Base-by-base conservation (phyloP, 2,113 vertebrate species). In the Aptenodytes forsteri region DNA sequence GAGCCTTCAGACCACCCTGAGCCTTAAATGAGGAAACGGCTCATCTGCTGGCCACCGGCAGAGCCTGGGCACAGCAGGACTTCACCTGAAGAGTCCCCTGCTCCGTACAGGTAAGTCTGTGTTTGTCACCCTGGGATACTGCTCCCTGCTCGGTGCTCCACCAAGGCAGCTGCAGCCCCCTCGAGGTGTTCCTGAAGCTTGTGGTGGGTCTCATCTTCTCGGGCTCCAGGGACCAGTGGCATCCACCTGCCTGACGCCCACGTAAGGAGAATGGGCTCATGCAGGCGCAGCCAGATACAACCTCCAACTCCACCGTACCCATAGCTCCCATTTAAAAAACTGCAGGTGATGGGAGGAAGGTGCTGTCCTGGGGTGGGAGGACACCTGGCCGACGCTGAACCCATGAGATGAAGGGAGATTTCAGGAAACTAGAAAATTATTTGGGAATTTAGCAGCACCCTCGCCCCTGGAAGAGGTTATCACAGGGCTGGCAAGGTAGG, bases 401-500 rank as follows among this genome's bases (percentile, higher is more conserved):
- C 25, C 11, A 2, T 40, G 17, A 30, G 14, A 16, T 29, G 29
- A 90, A 90, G n/a, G 29, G 22, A 61, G 17, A 11, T 10, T 61
- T 50, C 27, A 15, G 25, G 59, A 61, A 70, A 62, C 23, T 20
- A 40, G 40, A 52, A 65, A 50, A 44, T 62, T 17, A 7, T 65
- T 38, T 27, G 52, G 27, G 20, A 78, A 49, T 79, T 42, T 61
- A 47, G 66, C n/a, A 83, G 7, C 32, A 52, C 5, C 8, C 16
- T 79, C 25, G 22, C 2, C 17, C 40, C 30, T 0, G 0, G 22
- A 50, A 38, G 27, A 54, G 27, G 7, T 44, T 79, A 42, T 40
- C 16, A 29, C 27, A 30, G 27, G 34, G 14, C 30, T 58, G 47
- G 32, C 34, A 42, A 73, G 59, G 38, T 22, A 64, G 44, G n/a